Evolutionary conservation across 2,113 vertebrate genomes (phyloP), one percentile per base, ranked within the genome.

Genomic region (Pseudolaguvia tuberculata): DNA sequence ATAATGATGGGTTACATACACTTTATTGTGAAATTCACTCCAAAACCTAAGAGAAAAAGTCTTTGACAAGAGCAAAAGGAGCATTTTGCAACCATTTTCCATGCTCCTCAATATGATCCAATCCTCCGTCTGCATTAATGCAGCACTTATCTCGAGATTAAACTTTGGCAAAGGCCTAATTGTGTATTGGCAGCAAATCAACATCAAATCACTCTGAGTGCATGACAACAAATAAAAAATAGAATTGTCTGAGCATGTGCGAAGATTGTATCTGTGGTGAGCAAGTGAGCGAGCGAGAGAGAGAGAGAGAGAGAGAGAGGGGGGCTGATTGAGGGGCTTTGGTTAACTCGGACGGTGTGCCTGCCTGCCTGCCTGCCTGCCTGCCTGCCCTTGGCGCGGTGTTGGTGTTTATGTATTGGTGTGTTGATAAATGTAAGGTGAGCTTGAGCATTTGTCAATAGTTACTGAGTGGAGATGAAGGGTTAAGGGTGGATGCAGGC

Each of bases 21-120:
- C 92, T 95, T 96, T 91, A 95, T 94, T 96, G 94, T 92, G 92
- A 92, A 92, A 93, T 92, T 93, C 91, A 90, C 89, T 92, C 88
- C 84, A 89, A 89, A 84, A 81, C 70, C 63, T 9, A 20, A 76
- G 70, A 53, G 73, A 82, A 89, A n/a, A 90, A 94, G 90, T 93
- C 91, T 93, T 90, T 90, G 94, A 93, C 92, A 86, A 90, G 85
- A 86, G 83, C 74, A 78, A 58, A 73, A 79, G 63, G 57, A 81
- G 86, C 91, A 88, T 91, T 94, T 91, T 85, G 84, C 84, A 90
- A 88, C 87, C 86, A 47, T 79, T 83, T 79, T 87, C 88, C 88
- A 82, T 83, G 87, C 83, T 87, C 79, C 87, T 86, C 83, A 73
- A 39, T 84, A 87, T 91, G 92, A 94, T 91, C 93, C 91, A 51